phyloP scores from a whole-genome alignment of 92 coral and sea anemone genomes.

The Ricordea florida region DNA sequence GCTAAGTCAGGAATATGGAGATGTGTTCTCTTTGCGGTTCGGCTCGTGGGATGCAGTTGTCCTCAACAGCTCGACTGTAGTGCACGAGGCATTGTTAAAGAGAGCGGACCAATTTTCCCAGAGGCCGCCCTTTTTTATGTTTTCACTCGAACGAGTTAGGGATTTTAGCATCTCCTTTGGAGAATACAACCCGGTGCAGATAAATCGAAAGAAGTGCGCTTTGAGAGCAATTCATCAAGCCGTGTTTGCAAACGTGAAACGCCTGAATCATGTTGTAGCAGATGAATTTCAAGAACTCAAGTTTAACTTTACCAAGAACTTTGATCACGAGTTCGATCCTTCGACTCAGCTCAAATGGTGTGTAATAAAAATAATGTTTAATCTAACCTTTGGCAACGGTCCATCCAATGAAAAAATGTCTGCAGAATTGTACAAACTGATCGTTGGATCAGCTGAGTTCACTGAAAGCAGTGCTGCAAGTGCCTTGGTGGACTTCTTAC shows the following conservation, averaged over 20 bases:
- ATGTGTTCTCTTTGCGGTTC: conserved; percentile 63
- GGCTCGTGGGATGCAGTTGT: conserved; percentile 72
- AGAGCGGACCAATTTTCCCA: conserved; percentile 52
- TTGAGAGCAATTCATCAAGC: conserved; percentile 53
- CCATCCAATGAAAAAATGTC: conserved; percentile 9
- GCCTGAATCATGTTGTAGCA: conserved; percentile 36
- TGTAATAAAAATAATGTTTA: conserved; percentile 46
- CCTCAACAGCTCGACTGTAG: conserved; percentile 48
- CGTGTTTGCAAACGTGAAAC: conserved; percentile 34
- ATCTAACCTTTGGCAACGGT: conserved; percentile 57
- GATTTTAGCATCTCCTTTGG: conserved; percentile 70
- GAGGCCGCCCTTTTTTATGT: conserved; percentile 59
- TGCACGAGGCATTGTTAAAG: conserved; percentile 66
- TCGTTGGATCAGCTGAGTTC: conserved; percentile 50
- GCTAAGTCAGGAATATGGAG: conserved; percentile 64
- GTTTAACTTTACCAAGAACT: conserved; percentile 1
- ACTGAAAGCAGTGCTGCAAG: conserved; percentile 47
- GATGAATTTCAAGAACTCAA: conserved; percentile 30
- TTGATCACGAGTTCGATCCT: conserved; percentile 31
- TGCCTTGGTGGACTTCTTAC: conserved; percentile 61
- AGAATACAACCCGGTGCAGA: conserved; percentile 59
- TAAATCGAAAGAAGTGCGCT: conserved; percentile 54
- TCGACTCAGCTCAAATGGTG: conserved; percentile 17
- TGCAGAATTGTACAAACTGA: conserved; percentile 38
- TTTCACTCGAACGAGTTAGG: conserved; percentile 28